These are phyloP conservation scores for Orthonevra nobilis DNA, from an alignment of 2,888 invertebrate genomes.

Conservation along the genomic window DNA sequence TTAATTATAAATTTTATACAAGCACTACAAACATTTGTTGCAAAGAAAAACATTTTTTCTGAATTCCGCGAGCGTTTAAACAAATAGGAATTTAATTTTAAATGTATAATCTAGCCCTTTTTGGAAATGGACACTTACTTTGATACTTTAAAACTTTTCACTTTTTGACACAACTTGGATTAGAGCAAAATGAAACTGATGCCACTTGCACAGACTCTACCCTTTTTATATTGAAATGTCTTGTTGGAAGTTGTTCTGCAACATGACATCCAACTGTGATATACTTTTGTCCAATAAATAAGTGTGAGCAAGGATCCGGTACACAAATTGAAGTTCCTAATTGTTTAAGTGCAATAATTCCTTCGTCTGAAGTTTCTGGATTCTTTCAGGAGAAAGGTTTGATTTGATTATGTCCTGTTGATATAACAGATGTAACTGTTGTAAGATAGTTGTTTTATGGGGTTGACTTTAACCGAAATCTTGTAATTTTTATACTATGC, in stretches of 20 bases:
- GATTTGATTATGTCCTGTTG: conserved; percentile 15
- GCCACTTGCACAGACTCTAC: conserved; percentile 8
- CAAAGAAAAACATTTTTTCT: no score
- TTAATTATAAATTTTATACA: no score
- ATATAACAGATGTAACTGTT: no score
- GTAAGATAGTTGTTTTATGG: no score
- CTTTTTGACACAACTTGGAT: conserved; percentile 13
- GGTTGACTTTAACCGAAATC: no score
- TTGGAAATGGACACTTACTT: no score
- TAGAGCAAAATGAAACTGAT: conserved; percentile 38
- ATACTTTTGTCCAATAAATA: conserved; percentile 34
- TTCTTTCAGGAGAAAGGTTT: conserved; percentile 17
- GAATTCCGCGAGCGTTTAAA: no score
- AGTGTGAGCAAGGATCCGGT: conserved; percentile 9
- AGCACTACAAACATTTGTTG: no score
- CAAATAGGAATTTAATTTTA: no score
- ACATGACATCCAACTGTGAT: conserved; percentile 10
- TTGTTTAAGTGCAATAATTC: conserved; percentile 62
- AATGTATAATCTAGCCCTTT: no score
- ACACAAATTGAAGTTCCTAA: conserved; percentile 45
- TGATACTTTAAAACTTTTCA: not conserved
- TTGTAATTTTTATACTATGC: no score
- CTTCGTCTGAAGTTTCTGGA: not conserved
- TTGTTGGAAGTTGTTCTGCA: not conserved
- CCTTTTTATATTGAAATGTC: conserved; percentile 50